Base-by-base conservation (phyloP, 2,888 invertebrate species). In the Homarus gammarus region DNA sequence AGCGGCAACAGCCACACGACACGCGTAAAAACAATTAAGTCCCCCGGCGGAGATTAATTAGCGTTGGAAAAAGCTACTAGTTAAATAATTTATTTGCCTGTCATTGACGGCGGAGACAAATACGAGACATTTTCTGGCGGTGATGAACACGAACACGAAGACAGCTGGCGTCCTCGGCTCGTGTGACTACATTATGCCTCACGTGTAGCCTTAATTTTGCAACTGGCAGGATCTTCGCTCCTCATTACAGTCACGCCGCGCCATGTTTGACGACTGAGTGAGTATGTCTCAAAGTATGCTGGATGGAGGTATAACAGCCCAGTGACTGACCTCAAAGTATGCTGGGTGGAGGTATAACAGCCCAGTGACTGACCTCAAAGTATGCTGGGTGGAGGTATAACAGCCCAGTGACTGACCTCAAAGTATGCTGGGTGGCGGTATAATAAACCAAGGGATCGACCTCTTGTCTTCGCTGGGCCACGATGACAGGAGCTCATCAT, bases 81-180 rank as follows among this genome's bases (percentile, higher is more conserved):
- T 64, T 64, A 64, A 64, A 64, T 64, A 64, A 64, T 64, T 64
- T 27, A 64, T 64, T 64, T 64, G 27, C 64, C n/a, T 64, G 64
- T 64, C 64, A 64, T 27, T 64, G 64, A 64, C n/a, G 64, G 64
- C 64, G 27, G 64, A 64, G 64, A 64, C 64, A 64, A 64, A 64
- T 64, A 64, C 6, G 64, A 12, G 18, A 64, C 64, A 64, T 64
- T 64, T 64, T 64, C 18, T 64, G 27, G 64, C 27, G 6, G 64
- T 27, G 64, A 27, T 27, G 64, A 64, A 64, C 64, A 64, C 64
- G 64, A 64, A 64, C 64, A n/a, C 56, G 18, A 10, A 22, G 5
- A 10, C 5, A 27, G 12, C 27, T 27, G 18, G 64, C 27, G 64
- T 6, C 18, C 22, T n/a, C 8, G 6, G 27, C 56, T 27, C 27